Evolutionary conservation across 2,888 invertebrate species (phyloP), one percentile per base, ranked within the genome.

Genomic region (Caenorhabditis doughertyi): DNA sequence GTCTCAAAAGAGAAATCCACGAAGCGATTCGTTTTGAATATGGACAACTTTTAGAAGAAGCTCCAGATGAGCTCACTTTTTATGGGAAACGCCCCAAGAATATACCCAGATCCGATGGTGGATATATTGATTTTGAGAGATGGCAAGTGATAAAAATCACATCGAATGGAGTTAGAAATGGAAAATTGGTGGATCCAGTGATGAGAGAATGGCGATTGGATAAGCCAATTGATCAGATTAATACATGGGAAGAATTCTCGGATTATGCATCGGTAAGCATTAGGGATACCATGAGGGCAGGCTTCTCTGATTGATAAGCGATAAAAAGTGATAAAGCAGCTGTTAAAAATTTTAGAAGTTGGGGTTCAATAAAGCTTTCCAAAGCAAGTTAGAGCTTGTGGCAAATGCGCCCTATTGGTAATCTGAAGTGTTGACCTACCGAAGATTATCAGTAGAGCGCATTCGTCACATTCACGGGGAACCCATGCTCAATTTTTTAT

Each of bases 61-160:
- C 83, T 5, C 83, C 83, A 0, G 71, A 65, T 23, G 83, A 83
- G 32, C 55, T 83, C 11, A 65, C 56, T 0, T 55, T 39, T 23
- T 76, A 64, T 39, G 74, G 79, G 5, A 76, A 58, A 39, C 35
- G 32, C 2, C 79, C 79, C 2, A 44, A 27, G 8, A 73, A 74
- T 16, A 76, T 83, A 16, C 16, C 58, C 11, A 32, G n/a, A n/a
- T 70, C 47, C 1, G 47, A 71, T 0, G 85, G 83, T 8, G 81
- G 84, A 64, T 86, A 83, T 58, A 70, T 84, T 2, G 82, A 85
- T 82, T 56, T 56, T 11, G 85, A 87, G 39, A 39, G 74, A 5
- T 83, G 83, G 83, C 79, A 72, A 42, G 89, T 91, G 23, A 89
- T 91, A 3, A 90, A 89, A 83, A 89, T 90, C 21, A 84, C 84